Percentiles rank a stretch among this genome's conserved stretches.
These are phyloP conservation scores for Melanaphis sacchari DNA, from an alignment of 1,140 invertebrate genomes.

Conservation along the genomic window DNA sequence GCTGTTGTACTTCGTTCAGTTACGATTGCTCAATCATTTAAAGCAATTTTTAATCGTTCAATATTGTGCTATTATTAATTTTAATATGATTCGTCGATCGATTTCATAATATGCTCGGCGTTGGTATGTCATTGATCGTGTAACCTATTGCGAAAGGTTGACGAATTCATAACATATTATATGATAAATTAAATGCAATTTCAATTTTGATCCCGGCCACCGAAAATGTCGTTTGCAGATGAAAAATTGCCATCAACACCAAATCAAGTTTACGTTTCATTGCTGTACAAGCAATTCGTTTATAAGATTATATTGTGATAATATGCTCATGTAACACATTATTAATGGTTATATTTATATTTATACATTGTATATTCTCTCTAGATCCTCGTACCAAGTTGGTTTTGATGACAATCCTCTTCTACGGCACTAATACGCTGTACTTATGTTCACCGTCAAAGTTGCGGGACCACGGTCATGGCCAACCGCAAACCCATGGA, in stretches of 20 bases:
- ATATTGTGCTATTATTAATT: not conserved
- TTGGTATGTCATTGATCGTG: not conserved
- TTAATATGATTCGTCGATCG: not conserved
- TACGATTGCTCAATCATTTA: too few relatives aligned
- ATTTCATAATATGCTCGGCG: not conserved
- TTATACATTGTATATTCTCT: conserved; percentile 59
- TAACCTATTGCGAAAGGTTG: not conserved
- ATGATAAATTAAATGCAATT: not conserved
- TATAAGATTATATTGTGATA: not conserved
- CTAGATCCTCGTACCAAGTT: conserved; percentile 82
- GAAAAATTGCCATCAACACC: not conserved
- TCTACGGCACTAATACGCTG: conserved; percentile 81
- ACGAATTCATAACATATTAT: not conserved
- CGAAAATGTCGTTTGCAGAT: not conserved
- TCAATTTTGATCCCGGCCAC: not conserved
- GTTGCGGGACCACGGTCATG: conserved; percentile 87
- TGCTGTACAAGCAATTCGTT: not conserved
- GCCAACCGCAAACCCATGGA: conserved; percentile 87
- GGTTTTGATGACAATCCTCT: conserved; percentile 85
- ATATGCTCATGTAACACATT: not conserved
- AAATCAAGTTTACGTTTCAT: not conserved
- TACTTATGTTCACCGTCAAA: conserved; percentile 80
- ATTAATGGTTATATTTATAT: not conserved
- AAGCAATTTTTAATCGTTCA: not conserved
- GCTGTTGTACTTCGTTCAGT: too few relatives aligned